These are phyloP conservation scores for Chelon labrosus DNA, from an alignment of 2,797 vertebrate genomes.

Conservation along the genomic window DNA sequence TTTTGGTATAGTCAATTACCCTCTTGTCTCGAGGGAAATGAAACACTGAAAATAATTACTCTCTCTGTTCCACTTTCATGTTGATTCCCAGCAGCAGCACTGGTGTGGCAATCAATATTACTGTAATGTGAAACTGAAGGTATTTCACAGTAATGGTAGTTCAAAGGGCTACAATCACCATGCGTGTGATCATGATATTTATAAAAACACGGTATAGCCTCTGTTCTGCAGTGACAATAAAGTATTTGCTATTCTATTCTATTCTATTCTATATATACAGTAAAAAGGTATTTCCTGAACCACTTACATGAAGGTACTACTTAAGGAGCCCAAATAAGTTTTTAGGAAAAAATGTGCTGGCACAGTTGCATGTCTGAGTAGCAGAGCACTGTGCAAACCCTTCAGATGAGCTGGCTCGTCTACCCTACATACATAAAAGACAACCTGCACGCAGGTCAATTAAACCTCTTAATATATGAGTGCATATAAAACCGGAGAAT, in stretches of 20 bases:
- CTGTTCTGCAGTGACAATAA: no score
- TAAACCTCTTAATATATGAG: slow-evolving; percentile 41
- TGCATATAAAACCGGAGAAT: slow-evolving; percentile 44
- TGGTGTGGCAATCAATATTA: slow-evolving; percentile 50
- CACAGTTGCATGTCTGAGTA: neutral
- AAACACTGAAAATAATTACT: slow-evolving; percentile 69
- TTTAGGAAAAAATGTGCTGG: neutral
- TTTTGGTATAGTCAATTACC: slow-evolving; percentile 62
- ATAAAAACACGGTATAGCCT: no score
- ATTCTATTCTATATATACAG: neutral
- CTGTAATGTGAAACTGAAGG: slow-evolving; percentile 41
- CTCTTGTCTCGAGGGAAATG: slow-evolving; percentile 49
- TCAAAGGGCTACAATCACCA: slow-evolving; percentile 24
- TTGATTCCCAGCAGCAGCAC: slow-evolving; percentile 35
- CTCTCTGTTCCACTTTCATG: slow-evolving; percentile 38
- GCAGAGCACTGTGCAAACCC: neutral
- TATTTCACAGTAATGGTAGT: slow-evolving; percentile 25
- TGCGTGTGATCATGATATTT: slow-evolving; percentile 18
- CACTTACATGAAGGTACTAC: neutral
- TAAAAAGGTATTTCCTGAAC: slow-evolving; percentile 6
- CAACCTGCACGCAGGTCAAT: slow-evolving; percentile 5
- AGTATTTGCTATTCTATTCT: no score
- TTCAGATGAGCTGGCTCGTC: slow-evolving; percentile 27
- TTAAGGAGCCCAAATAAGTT: neutral
- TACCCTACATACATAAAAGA: neutral